Conservation (phyloP, 2,797 vertebrate species). For the Brachyrhaphis roseni region DNA sequence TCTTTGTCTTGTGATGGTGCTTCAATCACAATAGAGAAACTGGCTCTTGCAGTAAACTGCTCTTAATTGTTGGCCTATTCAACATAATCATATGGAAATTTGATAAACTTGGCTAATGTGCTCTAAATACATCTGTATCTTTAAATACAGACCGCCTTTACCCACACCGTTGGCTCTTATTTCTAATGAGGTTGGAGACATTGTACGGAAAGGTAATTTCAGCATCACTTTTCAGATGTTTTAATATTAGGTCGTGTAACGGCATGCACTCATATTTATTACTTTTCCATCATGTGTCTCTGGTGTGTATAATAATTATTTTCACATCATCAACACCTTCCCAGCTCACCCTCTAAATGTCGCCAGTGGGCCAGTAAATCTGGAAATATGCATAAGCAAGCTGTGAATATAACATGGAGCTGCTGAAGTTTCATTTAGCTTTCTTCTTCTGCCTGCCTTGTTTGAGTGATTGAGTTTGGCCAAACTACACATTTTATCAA, state of each 20-base stretch:
- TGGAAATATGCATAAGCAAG: conserved; percentile 1
- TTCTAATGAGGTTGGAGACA: neutral
- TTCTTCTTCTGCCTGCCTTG: neutral
- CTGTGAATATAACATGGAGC: neutral
- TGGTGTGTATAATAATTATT: conserved; percentile 18
- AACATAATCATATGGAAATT: neutral
- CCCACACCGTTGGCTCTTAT: neutral
- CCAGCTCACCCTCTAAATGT: conserved; percentile 1
- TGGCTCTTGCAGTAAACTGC: neutral
- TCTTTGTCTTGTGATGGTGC: neutral
- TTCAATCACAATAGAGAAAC: neutral
- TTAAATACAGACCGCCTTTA: neutral
- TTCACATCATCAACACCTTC: conserved; percentile 12
- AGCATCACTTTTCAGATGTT: neutral
- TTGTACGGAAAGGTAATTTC: neutral
- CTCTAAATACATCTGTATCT: neutral
- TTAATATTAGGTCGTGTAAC: neutral
- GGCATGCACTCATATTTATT: neutral
- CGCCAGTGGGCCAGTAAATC: conserved; percentile 9
- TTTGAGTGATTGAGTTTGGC: neutral
- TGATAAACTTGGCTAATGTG: neutral
- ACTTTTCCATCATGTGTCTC: neutral
- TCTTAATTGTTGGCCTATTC: neutral
- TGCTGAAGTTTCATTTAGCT: neutral
- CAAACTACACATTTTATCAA: neutral